Evolutionary conservation across 2,888 invertebrate species (phyloP), one percentile per base, ranked within the genome.

Genomic region (Rhogogaster chlorosoma): DNA sequence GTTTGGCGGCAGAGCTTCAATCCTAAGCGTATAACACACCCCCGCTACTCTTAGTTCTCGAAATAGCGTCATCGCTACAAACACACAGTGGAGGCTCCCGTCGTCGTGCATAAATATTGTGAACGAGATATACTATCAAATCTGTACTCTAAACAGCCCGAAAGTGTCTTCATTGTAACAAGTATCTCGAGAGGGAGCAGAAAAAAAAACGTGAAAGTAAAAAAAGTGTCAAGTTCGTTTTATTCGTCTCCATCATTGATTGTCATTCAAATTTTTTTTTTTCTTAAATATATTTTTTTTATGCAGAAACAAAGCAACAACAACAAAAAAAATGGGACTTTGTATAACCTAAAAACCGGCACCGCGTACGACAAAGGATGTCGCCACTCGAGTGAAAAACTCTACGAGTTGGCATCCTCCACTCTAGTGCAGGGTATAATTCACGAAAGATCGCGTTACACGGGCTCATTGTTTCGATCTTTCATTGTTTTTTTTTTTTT

Each of bases 11-110:
- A 77, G 12, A 88, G 89, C 88, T 89, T 89, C 88, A 87, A 90
- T 88, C 87, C 87, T 88, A 18, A 88, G 15, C 32, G 18, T 77
- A 77, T 10, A 9, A 88, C 87, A 89, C 91, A 90, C 92, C 92
- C 91, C 90, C 92, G 91, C 90, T 87, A n/a, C 87, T 87, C 87
- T 86, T 84, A 85, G 86, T 84, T 87, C 90, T 88, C 89, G 89
- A 92, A 92, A 92, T 92, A 92, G 91, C 90, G 89, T 86, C 90
- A 89, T 90, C 89, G 89, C 89, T 88, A 71, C 45, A 71, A 42
- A 83, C 49, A 83, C 38, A 49, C 61, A n/a, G 73, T 73, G 42
- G 36, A 77, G 26, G 29, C 38, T 57, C 77, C n/a, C 77, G 49
- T 57, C 15, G 49, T 75, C 70, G 36, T 36, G 38, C 32, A 53